Evolutionary conservation across 2,113 vertebrate species (phyloP).

Genomic region (Elgaria multicarinata): DNA sequence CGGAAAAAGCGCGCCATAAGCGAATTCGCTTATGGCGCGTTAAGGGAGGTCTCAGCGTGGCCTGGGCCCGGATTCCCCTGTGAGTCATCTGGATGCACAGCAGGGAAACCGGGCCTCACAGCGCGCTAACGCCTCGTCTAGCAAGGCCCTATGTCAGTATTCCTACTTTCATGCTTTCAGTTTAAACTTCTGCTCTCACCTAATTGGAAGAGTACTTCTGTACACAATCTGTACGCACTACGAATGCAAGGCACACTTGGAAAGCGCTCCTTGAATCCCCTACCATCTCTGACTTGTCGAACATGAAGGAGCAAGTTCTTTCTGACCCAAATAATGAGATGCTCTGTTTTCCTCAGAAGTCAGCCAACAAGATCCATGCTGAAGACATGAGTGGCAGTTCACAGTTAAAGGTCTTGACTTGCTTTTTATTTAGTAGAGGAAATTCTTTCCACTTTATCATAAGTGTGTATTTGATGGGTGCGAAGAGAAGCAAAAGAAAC

Average conservation of each 20-base stretch:
- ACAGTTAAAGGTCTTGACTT: background rate
- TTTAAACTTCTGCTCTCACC: too few relatives aligned
- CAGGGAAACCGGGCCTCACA: too few relatives aligned
- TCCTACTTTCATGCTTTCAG: background rate
- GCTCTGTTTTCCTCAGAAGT: background rate
- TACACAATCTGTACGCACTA: background rate
- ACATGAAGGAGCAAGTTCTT: background rate
- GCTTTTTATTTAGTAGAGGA: rapidly evolving
- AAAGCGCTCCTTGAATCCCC: background rate
- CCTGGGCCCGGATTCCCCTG: too few relatives aligned
- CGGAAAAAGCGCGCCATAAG: too few relatives aligned
- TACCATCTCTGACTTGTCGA: too few relatives aligned
- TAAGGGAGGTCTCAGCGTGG: too few relatives aligned
- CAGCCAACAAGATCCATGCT: background rate
- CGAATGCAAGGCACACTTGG: background rate
- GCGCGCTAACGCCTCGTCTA: too few relatives aligned
- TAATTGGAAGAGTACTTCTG: background rate
- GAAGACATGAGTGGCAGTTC: background rate
- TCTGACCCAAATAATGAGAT: background rate
- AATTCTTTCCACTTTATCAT: background rate
- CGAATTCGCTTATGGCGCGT: too few relatives aligned
- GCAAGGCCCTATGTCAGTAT: too few relatives aligned
- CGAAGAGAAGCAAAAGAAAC: background rate
- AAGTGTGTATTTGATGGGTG: background rate
- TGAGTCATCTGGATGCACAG: too few relatives aligned